These are phyloP conservation scores for Tyria jacobaeae DNA, from an alignment of 2,888 invertebrate species.

Conservation along the genomic window DNA sequence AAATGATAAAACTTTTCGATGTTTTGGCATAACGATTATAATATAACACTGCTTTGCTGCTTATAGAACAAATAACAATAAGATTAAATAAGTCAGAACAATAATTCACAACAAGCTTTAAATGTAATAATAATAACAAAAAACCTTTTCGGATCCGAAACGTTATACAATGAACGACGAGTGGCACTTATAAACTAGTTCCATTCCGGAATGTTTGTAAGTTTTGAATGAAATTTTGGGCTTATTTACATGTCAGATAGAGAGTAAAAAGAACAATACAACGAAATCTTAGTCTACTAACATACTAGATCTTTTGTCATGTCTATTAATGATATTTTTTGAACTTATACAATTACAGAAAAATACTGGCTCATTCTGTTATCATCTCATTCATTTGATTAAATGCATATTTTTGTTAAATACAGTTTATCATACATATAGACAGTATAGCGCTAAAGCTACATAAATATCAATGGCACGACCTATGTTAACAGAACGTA, in stretches of 20 bases:
- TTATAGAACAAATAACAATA: background rate
- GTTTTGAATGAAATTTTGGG: background rate
- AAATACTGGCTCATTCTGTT: background rate
- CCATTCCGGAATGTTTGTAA: background rate
- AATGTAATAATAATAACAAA: background rate
- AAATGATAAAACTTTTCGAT: background rate
- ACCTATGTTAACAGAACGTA: background rate
- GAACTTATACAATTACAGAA: background rate
- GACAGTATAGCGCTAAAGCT: conserved; percentile 13
- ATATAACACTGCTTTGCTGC: background rate
- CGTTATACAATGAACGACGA: background rate
- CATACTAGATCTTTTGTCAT: background rate
- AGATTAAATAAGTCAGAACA: background rate
- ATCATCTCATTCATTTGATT: background rate
- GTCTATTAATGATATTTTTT: background rate
- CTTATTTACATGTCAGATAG: background rate
- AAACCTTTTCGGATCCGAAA: background rate
- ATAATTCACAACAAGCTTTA: background rate
- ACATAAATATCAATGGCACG: conserved; percentile 13
- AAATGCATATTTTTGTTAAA: background rate
- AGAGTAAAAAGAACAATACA: background rate
- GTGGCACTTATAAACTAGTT: background rate
- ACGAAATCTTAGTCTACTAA: background rate
- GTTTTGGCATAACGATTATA: background rate
- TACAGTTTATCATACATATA: too few relatives aligned